Conservation (phyloP, 2,797 vertebrate species). For the Vipera latastei region DNA sequence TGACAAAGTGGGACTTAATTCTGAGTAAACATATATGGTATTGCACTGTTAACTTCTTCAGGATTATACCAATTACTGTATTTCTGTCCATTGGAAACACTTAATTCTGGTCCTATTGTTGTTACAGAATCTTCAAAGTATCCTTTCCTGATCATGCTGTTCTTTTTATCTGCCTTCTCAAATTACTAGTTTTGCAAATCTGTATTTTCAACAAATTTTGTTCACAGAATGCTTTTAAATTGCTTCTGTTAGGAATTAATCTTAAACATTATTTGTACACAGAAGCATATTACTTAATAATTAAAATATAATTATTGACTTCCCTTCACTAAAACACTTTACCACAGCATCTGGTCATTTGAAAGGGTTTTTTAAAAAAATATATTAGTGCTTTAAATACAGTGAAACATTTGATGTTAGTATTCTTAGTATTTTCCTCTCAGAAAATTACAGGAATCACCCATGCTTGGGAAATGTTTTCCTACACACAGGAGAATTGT, state of each 20-base stretch:
- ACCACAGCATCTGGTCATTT: background rate
- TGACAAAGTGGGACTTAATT: background rate
- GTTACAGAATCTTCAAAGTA: background rate
- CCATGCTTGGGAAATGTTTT: background rate
- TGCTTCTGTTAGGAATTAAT: background rate
- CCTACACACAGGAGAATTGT: background rate
- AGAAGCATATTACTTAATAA: background rate
- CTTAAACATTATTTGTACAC: background rate
- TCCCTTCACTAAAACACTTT: background rate
- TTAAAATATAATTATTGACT: background rate
- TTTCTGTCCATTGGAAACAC: background rate
- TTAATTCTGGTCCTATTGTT: background rate
- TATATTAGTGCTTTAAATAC: background rate
- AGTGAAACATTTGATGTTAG: background rate
- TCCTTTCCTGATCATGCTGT: background rate
- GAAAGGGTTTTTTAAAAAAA: background rate
- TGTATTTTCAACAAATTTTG: background rate
- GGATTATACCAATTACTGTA: background rate
- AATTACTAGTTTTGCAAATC: background rate
- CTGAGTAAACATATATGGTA: background rate
- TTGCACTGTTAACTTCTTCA: background rate
- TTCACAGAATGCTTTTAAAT: background rate
- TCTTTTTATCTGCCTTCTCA: background rate
- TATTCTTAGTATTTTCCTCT: background rate
- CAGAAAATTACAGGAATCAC: background rate